These are phyloP conservation scores for Galagoides demidoff DNA, from an alignment of 2,797 vertebrate species.

Conservation along the genomic window DNA sequence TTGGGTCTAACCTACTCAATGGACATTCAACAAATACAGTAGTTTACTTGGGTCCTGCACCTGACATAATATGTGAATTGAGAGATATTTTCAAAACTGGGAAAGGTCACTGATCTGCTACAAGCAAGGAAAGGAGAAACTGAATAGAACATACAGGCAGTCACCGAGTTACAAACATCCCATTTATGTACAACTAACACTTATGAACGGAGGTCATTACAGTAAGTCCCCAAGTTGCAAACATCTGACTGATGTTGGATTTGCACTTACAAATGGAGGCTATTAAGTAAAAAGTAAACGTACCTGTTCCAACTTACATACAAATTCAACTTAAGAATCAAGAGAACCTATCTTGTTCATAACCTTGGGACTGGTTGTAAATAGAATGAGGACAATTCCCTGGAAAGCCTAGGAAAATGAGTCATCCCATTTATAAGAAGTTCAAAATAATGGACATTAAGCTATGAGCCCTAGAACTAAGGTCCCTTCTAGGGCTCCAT, in stretches of 20 bases:
- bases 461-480: conserved; percentile 18
- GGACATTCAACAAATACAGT: conserved; percentile 9
- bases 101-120: conserved; percentile 18
- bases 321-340: too few species aligned
- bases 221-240: too few species aligned
- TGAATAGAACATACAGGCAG: background rate
- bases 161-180: too few species aligned
- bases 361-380: too few species aligned
- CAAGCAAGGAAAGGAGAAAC: conserved; percentile 47
- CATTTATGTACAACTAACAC: too few species aligned
- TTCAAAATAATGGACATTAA: conserved; percentile 45
- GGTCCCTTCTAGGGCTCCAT: background rate
- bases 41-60: conserved; percentile 25
- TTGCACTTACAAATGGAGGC: too few species aligned
- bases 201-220: too few species aligned
- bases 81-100: conserved; percentile 6
- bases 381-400: conserved; percentile 29
- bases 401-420: conserved; percentile 43
- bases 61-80: conserved; percentile 25
- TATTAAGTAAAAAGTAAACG: too few species aligned
- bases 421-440: background rate
- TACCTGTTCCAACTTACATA: too few species aligned
- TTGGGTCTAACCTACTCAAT: background rate
- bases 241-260: too few species aligned
- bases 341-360: too few species aligned